These are phyloP conservation scores for Gavia stellata DNA, from an alignment of 2,113 vertebrate genomes.

Conservation along the genomic window DNA sequence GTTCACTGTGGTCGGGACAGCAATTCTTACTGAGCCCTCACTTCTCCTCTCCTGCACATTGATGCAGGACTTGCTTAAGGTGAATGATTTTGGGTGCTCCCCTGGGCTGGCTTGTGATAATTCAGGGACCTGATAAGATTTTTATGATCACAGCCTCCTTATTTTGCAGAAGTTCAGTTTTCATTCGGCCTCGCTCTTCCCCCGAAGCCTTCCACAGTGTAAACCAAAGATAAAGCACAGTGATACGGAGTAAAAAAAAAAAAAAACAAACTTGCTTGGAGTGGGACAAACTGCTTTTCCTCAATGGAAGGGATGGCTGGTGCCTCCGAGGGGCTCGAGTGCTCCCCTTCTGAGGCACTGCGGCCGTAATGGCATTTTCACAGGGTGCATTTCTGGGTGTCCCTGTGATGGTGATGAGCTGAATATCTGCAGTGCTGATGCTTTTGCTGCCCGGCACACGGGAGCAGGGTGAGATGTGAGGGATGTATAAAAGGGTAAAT, in stretches of 20 bases:
- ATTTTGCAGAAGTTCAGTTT: neutral
- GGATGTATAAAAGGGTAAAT: neutral
- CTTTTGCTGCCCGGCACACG: rapidly evolving
- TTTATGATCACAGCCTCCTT: neutral
- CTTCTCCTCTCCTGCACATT: neutral
- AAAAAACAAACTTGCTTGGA: no score
- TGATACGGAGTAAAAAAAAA: neutral
- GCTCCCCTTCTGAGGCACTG: neutral
- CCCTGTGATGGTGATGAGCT: neutral
- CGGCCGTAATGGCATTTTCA: rapidly evolving
- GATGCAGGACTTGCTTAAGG: neutral
- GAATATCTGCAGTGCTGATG: neutral
- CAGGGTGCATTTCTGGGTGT: neutral
- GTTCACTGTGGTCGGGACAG: neutral
- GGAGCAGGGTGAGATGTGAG: neutral
- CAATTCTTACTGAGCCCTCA: neutral
- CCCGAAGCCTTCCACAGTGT: neutral
- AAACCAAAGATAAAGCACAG: neutral
- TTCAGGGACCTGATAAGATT: neutral
- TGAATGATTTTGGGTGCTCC: neutral
- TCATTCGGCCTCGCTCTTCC: neutral
- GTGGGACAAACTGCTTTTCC: neutral
- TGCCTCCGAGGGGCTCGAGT: neutral
- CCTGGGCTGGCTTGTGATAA: neutral
- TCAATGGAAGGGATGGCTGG: neutral